Base-by-base conservation (phyloP, 1,140 invertebrate species). In the Lordiphosa collinella region DNA sequence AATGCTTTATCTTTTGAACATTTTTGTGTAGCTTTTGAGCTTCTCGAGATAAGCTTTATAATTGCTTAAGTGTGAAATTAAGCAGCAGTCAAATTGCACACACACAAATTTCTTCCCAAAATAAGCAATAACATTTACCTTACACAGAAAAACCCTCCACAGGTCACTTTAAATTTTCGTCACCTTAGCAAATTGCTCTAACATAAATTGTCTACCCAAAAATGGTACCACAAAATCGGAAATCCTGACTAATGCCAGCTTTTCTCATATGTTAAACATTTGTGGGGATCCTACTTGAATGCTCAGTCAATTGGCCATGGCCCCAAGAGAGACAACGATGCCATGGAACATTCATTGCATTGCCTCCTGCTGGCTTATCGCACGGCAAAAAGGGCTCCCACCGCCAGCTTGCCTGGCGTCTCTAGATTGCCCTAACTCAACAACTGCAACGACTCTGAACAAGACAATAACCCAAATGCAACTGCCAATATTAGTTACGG, bases 391-490 rank as follows among this genome's bases (percentile, higher is more conserved):
- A 22, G 11, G 22, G 40, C 57, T 49, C 57, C 52, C n/a, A n/a
- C n/a, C n/a, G n/a, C n/a, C n/a, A n/a, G 18, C n/a, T 12, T 31
- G 62, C 47, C 41, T 29, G 29, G 25, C 29, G 41, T 44, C 11
- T 11, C 25, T 44, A 25, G 11, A 9, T 36, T 36, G 11, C n/a
- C 35, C 38, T 41, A 41, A 22, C 38, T 41, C 29, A 25, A 13
- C 41, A 29, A 29, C 63, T 63, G 62, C 51, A 25, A 22, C 18
- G 22, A 32, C 16, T 32, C 29, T n/a, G 53, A 37, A 58, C 54
- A 74, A 79, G 69, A 79, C 74, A 79, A 80, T 80, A 79, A 80
- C 75, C 74, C 75, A 79, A 79, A 79, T 79, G 76, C 75, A 79
- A 75, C 75, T 74, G 76, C 75, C 70, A 79, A 74, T 80, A 79